Conservation (phyloP, 2,888 invertebrate species). For the Plutella xylostella region DNA sequence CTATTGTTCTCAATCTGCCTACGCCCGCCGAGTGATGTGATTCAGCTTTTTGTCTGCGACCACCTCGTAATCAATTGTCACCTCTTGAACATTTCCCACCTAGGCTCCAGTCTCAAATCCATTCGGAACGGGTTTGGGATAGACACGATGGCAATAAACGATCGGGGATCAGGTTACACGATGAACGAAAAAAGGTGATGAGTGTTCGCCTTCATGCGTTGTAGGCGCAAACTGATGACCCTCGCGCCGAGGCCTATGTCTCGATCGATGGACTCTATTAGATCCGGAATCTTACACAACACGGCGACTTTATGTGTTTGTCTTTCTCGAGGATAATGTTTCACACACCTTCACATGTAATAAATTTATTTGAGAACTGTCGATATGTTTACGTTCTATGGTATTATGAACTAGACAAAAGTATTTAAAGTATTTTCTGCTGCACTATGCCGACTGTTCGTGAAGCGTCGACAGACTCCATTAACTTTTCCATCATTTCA, state of each 20-base stretch:
- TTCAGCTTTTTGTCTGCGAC: slow-evolving; percentile 60
- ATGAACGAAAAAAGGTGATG: slow-evolving; percentile 56
- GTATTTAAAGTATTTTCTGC: too few species aligned
- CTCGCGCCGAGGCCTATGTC: slow-evolving; percentile 30
- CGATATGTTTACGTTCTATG: too few species aligned
- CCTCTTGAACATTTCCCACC: slow-evolving; percentile 56
- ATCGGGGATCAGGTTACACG: slow-evolving; percentile 62
- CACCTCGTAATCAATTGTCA: slow-evolving; percentile 62
- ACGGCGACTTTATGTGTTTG: slow-evolving; percentile 1
- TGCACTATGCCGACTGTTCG: too few species aligned
- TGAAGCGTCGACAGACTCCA: too few species aligned
- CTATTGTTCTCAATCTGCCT: slow-evolving; percentile 60
- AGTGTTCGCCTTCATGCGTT: slow-evolving; percentile 42
- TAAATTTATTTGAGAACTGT: slow-evolving; percentile 11
- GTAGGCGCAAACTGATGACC: slow-evolving; percentile 53
- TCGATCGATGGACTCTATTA: slow-evolving; percentile 21
- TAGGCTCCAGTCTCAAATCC: slow-evolving; percentile 47
- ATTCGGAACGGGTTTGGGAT: slow-evolving; percentile 58
- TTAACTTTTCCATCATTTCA: neutral
- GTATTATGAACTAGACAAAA: too few species aligned
- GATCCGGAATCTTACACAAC: slow-evolving; percentile 5
- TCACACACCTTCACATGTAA: neutral
- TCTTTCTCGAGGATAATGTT: slow-evolving; percentile 5
- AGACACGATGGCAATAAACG: slow-evolving; percentile 49
- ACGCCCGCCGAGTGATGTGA: slow-evolving; percentile 59